Percentiles rank a stretch among this genome's conserved stretches.
These are phyloP conservation scores for Cydia splendana DNA, from an alignment of 1,140 invertebrate species.

Conservation along the genomic window DNA sequence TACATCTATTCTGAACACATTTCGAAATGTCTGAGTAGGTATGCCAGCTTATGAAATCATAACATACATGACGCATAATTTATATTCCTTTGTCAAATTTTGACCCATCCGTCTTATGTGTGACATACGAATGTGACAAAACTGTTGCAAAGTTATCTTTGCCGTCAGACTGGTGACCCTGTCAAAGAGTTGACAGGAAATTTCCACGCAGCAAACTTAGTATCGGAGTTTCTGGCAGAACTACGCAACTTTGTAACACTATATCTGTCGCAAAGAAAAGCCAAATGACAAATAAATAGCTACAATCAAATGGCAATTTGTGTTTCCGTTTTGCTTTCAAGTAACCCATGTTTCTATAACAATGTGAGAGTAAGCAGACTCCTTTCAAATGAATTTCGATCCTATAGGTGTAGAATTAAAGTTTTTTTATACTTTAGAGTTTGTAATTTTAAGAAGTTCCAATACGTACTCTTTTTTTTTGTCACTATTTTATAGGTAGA, in stretches of 20 bases:
- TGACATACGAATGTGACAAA: constrained; percentile 14
- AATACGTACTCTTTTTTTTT: too few relatives aligned
- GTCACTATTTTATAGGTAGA: too few relatives aligned
- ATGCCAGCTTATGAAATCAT: background rate
- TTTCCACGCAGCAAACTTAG: background rate
- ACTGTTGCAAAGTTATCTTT: constrained; percentile 18
- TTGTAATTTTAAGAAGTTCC: background rate
- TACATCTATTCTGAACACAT: background rate
- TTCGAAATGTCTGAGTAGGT: background rate
- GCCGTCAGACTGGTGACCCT: background rate
- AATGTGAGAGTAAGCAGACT: background rate
- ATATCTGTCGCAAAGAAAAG: constrained; percentile 19
- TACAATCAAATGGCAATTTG: constrained; percentile 36
- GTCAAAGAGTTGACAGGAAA: background rate
- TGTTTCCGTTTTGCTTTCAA: constrained; percentile 32
- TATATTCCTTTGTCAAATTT: constrained; percentile 4
- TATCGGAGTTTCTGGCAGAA: background rate
- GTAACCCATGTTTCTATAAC: background rate
- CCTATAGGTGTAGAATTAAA: background rate
- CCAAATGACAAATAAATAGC: constrained; percentile 36
- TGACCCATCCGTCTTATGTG: constrained; percentile 7
- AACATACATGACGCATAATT: background rate
- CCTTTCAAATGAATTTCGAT: background rate
- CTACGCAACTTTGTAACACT: constrained; percentile 6
- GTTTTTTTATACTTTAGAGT: background rate